phyloP scores from a whole-genome alignment of 2,113 vertebrate species.

The Nothocercus julius region DNA sequence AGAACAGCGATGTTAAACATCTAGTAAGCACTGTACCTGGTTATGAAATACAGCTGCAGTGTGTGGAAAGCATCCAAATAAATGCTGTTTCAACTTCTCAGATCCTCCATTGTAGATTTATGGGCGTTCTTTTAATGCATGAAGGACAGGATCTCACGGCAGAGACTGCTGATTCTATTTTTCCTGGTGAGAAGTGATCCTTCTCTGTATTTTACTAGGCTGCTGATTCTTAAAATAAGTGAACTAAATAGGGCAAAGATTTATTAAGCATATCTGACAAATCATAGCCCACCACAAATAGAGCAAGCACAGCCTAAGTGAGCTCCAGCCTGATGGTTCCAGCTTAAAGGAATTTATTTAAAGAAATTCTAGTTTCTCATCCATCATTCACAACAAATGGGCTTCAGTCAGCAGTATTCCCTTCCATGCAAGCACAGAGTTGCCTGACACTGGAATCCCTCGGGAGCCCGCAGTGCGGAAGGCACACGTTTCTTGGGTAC shows the following conservation, averaged over 20 bases:
- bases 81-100: constrained; percentile 47
- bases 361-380: not conserved
- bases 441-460: not conserved
- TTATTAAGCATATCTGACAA: constrained; percentile 11
- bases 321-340: constrained; percentile 27
- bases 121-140: constrained; percentile 1
- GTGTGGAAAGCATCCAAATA: constrained; percentile 66
- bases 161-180: constrained; percentile 27
- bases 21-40: constrained; percentile 30
- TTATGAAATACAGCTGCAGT: constrained; percentile 62
- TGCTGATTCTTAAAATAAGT: constrained; percentile 32
- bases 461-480: rapidly evolving
- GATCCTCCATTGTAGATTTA: constrained; percentile 56
- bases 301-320: not conserved
- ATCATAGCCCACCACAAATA: not conserved
- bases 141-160: constrained; percentile 52
- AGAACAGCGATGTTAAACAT: constrained; percentile 35
- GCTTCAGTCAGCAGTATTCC: constrained; percentile 36
- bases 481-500: not conserved
- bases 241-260: not conserved
- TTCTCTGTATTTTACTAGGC: constrained; percentile 30
- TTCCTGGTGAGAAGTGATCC: constrained; percentile 28
- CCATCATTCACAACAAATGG: constrained; percentile 6
- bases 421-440: not conserved
- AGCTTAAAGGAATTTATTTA: constrained; percentile 23